Evolutionary conservation across 2,888 invertebrate species (phyloP).

Genomic region (Tiliacea citrago): DNA sequence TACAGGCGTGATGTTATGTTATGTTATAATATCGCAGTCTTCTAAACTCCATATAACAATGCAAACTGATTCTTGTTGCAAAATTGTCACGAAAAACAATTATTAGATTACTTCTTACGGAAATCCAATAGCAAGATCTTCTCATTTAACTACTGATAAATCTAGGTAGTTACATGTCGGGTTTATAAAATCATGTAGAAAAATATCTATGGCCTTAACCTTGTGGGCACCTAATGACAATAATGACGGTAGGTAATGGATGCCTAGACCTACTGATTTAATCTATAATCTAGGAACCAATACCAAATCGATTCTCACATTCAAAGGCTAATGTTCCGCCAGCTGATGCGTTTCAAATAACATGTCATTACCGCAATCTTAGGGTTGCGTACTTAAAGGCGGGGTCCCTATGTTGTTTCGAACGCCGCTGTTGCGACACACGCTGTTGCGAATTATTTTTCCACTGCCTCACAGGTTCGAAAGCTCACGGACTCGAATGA

Average conservation of each 20-base stretch:
- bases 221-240: not conserved
- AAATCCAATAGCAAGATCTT: not conserved
- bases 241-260: constrained; percentile 25
- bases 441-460: too few species aligned
- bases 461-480: too few species aligned
- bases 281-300: constrained; percentile 11
- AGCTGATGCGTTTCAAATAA: constrained; percentile 29
- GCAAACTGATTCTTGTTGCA: not conserved
- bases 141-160: not conserved
- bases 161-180: not conserved
- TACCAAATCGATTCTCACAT: constrained; percentile 19
- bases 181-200: not conserved
- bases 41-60: too few species aligned
- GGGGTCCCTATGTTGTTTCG: too few species aligned
- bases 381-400: not conserved
- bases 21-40: not conserved
- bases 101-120: not conserved
- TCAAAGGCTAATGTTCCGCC: not conserved
- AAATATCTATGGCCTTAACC: not conserved
- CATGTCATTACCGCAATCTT: constrained; percentile 20
- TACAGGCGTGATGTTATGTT: too few species aligned
- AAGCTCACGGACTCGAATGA: too few species aligned
- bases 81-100: not conserved
- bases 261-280: not conserved
- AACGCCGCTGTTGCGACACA: too few species aligned